A percentile compares a stretch with the other conserved stretches of the same genome.
phyloP scores from a whole-genome alignment of 2,888 invertebrate genomes.

The Atethmia centrago region DNA sequence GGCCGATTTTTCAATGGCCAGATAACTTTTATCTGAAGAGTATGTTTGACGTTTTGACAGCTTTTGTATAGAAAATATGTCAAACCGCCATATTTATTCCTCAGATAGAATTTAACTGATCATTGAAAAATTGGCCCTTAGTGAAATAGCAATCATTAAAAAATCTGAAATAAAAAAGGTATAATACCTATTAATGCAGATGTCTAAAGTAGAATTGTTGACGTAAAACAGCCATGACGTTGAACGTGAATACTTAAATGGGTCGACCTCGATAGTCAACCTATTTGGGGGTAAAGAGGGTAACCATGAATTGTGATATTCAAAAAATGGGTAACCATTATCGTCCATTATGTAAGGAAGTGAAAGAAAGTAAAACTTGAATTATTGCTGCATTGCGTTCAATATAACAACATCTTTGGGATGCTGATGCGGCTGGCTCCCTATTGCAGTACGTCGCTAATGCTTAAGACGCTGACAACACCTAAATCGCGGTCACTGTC shows the following conservation, averaged over 20 bases:
- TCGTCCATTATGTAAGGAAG: background rate
- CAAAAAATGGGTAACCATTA: background rate
- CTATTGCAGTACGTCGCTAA: too few species aligned
- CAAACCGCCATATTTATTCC: too few species aligned
- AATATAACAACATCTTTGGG: too few species aligned
- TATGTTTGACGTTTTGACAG: too few species aligned
- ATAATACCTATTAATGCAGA: background rate
- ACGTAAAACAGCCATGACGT: conserved; percentile 23
- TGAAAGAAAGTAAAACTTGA: background rate
- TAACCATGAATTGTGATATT: conserved; percentile 3
- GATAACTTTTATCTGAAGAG: too few species aligned
- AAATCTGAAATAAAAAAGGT: background rate
- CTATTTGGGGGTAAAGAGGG: conserved; percentile 44
- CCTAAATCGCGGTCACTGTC: too few species aligned
- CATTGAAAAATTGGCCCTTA: too few species aligned
- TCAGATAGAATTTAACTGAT: too few species aligned
- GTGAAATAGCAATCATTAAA: background rate
- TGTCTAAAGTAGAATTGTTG: conserved; percentile 32
- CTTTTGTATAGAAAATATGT: too few species aligned
- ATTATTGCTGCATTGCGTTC: background rate
- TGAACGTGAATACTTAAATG: conserved; percentile 31
- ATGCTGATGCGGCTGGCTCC: too few species aligned
- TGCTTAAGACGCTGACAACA: too few species aligned
- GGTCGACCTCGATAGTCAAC: conserved; percentile 29
- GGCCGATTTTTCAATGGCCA: too few species aligned